phyloP scores from a whole-genome alignment of 2,797 vertebrate genomes.

The Acrossocheilus fasciatus region DNA sequence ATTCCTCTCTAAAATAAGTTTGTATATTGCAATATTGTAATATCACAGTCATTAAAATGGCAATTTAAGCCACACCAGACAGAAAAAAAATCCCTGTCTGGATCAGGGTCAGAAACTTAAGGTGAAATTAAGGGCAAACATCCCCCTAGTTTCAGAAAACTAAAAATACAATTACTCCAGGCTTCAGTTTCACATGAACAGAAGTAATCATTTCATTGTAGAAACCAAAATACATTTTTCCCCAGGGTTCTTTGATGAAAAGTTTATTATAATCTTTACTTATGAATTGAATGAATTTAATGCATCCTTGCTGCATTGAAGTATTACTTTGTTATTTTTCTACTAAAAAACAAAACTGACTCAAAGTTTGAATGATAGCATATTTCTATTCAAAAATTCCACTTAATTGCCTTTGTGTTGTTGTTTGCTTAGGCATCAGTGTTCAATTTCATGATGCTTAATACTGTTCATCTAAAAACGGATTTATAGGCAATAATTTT shows the following conservation, averaged over 20 bases:
- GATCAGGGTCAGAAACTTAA: neutral
- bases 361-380: neutral
- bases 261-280: neutral
- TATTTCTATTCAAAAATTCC: neutral
- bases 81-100: neutral
- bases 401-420: neutral
- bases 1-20: neutral
- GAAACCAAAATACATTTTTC: neutral
- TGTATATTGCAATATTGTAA: slow-evolving; percentile 25
- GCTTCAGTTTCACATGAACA: neutral
- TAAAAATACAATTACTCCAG: neutral
- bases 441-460: neutral
- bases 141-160: neutral
- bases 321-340: neutral
- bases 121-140: neutral
- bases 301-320: neutral
- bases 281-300: neutral
- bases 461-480: neutral
- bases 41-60: neutral
- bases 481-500: neutral
- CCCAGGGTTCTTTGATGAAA: neutral
- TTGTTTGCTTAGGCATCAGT: neutral
- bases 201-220: neutral
- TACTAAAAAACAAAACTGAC: neutral
- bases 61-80: neutral